These are phyloP conservation scores for Agrotis exclamationis DNA, from an alignment of 2,888 invertebrate species.

Conservation along the genomic window DNA sequence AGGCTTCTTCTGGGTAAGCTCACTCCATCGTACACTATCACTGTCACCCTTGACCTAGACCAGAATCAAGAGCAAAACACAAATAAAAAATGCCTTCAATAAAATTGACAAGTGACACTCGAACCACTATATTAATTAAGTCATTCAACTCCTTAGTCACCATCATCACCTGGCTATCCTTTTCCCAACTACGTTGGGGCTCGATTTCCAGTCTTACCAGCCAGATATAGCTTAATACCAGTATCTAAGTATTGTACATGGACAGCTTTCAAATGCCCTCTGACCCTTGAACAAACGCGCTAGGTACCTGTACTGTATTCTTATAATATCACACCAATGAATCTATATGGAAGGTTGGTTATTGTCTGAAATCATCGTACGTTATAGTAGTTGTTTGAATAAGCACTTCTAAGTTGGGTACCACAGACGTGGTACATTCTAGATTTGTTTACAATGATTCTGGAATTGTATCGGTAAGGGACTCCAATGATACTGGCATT, in stretches of 20 bases:
- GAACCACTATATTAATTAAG: too few species aligned
- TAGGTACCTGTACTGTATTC: not conserved
- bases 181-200: not conserved
- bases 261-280: not conserved
- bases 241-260: not conserved
- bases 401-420: not conserved
- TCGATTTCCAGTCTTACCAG: not conserved
- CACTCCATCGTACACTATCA: too few species aligned
- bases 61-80: too few species aligned
- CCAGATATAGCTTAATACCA: not conserved
- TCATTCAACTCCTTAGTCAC: not conserved
- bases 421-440: not conserved
- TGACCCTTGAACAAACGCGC: not conserved
- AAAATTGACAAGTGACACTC: not conserved
- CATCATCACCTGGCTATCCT: not conserved
- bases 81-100: not conserved
- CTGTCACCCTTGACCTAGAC: too few species aligned
- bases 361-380: not conserved
- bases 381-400: not conserved
- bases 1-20: too few species aligned
- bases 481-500: slow-evolving; percentile 70
- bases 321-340: too few species aligned
- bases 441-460: slow-evolving; percentile 1
- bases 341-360: too few species aligned
- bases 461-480: slow-evolving; percentile 12